Base-by-base conservation (phyloP, 2,113 vertebrate genomes). In the Gracilinanus agilis region DNA sequence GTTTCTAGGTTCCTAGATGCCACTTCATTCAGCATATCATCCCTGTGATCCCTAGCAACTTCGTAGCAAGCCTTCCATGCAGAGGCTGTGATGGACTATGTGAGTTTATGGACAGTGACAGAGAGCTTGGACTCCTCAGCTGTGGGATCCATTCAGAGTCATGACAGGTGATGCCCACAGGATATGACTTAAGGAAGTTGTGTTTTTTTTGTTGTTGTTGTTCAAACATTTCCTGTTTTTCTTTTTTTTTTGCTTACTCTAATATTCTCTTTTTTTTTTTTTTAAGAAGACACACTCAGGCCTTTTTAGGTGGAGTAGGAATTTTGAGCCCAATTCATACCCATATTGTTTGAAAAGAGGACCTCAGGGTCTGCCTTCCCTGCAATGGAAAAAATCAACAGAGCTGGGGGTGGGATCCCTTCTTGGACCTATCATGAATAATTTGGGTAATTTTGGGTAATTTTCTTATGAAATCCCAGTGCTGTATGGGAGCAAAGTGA, bases 161-260 rank as follows among this genome's bases (percentile, higher is more conserved):
- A 90, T 98, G 98, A 98, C 97, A 98, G 97, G 96, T 97, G 97
- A 96, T 97, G 97, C 97, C 98, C 97, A 11, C 90, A 98, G 97
- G 98, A 97, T 97, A 94, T 56, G 88, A 97, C 97, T 98, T 98
- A 98, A 97, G 97, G 97, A 98, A 98, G 98, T 98, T 97, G 49
- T 49, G 49, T 2, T 98, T 98, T 98, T 98, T 98, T n/a, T n/a
- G n/a, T n/a, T 97, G 49, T 49, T 49, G 49, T 3, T 98, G 97
- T 98, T 98, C 97, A 98, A 98, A 98, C 98, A 98, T 97, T 98
- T 98, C 97, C 97, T 98, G 98, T 98, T 93, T 96, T 93, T 96
- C 97, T 97, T 98, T 98, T 98, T 93, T 96, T 93, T 96, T 54
- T 97, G 92, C 97, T 0, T 97, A 95, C 93, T 98, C 95, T 95